Conservation (phyloP, 1,140 invertebrate species). For the Doryteuthis pealeii region DNA sequence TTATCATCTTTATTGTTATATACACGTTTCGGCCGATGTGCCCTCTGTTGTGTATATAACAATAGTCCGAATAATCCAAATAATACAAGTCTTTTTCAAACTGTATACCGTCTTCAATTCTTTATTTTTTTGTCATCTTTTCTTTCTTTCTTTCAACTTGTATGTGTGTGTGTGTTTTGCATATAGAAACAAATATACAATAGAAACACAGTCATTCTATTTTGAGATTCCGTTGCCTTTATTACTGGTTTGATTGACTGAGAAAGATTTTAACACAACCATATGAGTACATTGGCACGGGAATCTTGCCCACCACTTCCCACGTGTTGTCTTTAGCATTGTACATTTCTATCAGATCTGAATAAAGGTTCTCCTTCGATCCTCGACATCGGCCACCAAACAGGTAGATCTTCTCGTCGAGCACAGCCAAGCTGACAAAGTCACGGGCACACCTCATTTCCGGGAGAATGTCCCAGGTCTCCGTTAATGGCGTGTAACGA, state of each 20-base stretch:
- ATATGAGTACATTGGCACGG: constrained; percentile 54
- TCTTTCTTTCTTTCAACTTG: too few relatives aligned
- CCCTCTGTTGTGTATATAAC: too few relatives aligned
- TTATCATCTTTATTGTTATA: too few relatives aligned
- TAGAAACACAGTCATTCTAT: too few relatives aligned
- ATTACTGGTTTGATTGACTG: constrained; percentile 14
- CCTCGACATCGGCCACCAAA: constrained; percentile 50
- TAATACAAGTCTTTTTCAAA: too few relatives aligned
- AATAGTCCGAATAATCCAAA: too few relatives aligned
- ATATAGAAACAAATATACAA: too few relatives aligned
- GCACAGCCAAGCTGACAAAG: constrained; percentile 51
- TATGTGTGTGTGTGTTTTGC: too few relatives aligned
- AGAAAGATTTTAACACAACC: constrained; percentile 52
- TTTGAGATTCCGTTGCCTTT: too few relatives aligned
- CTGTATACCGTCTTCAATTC: too few relatives aligned
- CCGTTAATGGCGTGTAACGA: constrained; percentile 38
- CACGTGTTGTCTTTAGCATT: constrained; percentile 41
- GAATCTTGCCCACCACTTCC: constrained; percentile 44
- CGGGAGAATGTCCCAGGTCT: constrained; percentile 47
- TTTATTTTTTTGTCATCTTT: too few relatives aligned
- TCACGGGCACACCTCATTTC: constrained; percentile 48
- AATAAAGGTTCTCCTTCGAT: constrained; percentile 52
- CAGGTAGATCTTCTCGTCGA: constrained; percentile 52
- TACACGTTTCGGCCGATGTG: too few relatives aligned
- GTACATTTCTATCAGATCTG: constrained; percentile 49